These are phyloP conservation scores for Liodrosophila aerea DNA, from an alignment of 2,888 invertebrate genomes.

Conservation along the genomic window DNA sequence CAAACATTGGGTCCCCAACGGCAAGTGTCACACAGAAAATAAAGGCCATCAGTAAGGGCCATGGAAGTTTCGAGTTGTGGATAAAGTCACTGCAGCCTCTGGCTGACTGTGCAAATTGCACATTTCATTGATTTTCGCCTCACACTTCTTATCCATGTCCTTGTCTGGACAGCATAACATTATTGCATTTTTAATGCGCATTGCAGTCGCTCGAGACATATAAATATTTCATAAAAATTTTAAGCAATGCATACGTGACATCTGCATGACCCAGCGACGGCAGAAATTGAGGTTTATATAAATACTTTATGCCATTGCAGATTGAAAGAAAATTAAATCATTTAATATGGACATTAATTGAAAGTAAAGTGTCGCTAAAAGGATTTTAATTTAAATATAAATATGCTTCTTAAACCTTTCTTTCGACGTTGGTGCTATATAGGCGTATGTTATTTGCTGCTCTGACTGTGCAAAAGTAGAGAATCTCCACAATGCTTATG, in stretches of 20 bases:
- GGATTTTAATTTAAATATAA: no score
- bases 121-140: slow-evolving; percentile 59
- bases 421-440: neutral
- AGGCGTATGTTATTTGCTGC: slow-evolving; percentile 51
- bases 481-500: slow-evolving; percentile 84
- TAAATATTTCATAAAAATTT: slow-evolving; percentile 58
- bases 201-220: slow-evolving; percentile 55
- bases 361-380: no score
- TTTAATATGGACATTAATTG: no score
- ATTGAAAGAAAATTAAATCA: no score
- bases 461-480: slow-evolving; percentile 84
- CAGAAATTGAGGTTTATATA: neutral
- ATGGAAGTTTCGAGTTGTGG: neutral
- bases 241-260: slow-evolving; percentile 11
- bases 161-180: slow-evolving; percentile 39
- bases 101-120: slow-evolving; percentile 49
- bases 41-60: neutral
- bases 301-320: neutral
- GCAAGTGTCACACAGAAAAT: neutral
- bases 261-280: slow-evolving; percentile 25
- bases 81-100: slow-evolving; percentile 31
- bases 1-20: slow-evolving; percentile 22
- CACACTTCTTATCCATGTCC: slow-evolving; percentile 35
- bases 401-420: no score
- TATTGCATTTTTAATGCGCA: slow-evolving; percentile 66